phyloP scores from a whole-genome alignment of 2,888 invertebrate genomes.

The Dione vanillae region DNA sequence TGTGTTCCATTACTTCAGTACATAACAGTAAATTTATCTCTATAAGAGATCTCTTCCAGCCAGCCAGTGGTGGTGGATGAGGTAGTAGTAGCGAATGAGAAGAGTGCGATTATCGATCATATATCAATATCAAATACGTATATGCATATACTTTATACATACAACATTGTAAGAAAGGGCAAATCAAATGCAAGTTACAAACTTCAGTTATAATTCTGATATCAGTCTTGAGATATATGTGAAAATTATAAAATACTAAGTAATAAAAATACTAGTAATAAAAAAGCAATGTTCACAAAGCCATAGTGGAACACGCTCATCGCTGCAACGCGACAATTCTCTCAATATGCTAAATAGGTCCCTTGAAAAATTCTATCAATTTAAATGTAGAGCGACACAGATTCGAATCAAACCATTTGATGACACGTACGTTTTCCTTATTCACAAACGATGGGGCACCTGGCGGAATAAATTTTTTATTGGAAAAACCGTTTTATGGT shows the following conservation, averaged over 20 bases:
- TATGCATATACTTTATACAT: too few relatives aligned
- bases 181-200: too few relatives aligned
- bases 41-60: too few relatives aligned
- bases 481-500: slow-evolving; percentile 41
- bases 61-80: too few relatives aligned
- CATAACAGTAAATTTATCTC: too few relatives aligned
- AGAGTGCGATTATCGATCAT: too few relatives aligned
- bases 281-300: background rate
- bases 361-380: slow-evolving; percentile 24
- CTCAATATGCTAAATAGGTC: slow-evolving; percentile 24
- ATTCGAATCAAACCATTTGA: slow-evolving; percentile 29
- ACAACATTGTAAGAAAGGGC: too few relatives aligned
- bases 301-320: background rate
- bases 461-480: slow-evolving; percentile 39
- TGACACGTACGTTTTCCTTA: slow-evolving; percentile 28
- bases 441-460: slow-evolving; percentile 25
- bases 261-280: too few relatives aligned
- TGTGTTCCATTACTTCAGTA: too few relatives aligned
- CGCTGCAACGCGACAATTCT: slow-evolving; percentile 8
- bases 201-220: too few relatives aligned
- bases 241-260: background rate
- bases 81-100: too few relatives aligned
- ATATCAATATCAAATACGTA: too few relatives aligned
- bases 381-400: slow-evolving; percentile 29
- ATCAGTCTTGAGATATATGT: background rate